phyloP scores from a whole-genome alignment of 1,140 invertebrate genomes.

The Calosoma granatense region DNA sequence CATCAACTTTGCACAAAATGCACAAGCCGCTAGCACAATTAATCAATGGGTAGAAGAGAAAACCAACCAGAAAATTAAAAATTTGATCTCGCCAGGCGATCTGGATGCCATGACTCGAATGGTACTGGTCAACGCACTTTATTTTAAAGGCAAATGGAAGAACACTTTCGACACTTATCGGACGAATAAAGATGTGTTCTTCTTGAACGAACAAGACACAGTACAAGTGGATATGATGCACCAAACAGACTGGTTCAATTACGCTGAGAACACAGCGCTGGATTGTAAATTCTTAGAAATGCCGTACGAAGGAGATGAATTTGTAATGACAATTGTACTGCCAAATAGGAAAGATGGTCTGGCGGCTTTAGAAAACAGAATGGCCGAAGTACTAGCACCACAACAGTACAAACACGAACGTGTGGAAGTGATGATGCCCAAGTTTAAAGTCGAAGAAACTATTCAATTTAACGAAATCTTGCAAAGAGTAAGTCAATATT shows the following conservation, averaged over 20 bases:
- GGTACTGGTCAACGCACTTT: conserved; percentile 73
- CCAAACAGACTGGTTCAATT: conserved; percentile 39
- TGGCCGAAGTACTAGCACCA: conserved; percentile 20
- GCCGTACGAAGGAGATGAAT: conserved; percentile 43
- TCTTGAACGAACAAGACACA: conserved; percentile 20
- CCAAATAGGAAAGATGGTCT: conserved; percentile 50
- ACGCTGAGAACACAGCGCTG: conserved; percentile 37
- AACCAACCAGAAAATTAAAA: conserved; percentile 61
- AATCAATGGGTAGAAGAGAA: conserved; percentile 61
- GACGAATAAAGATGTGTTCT: conserved; percentile 36
- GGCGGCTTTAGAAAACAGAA: conserved; percentile 20
- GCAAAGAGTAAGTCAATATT: conserved; percentile 27
- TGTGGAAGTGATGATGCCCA: conserved; percentile 31
- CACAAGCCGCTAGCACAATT: conserved; percentile 38
- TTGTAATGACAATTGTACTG: conserved; percentile 53
- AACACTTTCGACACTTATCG: conserved; percentile 41
- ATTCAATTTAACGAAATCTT: conserved; percentile 31
- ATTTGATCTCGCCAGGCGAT: conserved; percentile 47
- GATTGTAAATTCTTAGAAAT: conserved; percentile 45
- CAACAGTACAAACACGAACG: conserved; percentile 19
- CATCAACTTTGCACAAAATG: conserved; percentile 41
- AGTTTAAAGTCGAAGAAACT: conserved; percentile 35
- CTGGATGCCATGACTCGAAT: conserved; percentile 45
- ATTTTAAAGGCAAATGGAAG: conserved; percentile 68
- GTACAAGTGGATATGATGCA: conserved; percentile 51